Percentiles rank a stretch among this genome's conserved stretches.
These are phyloP conservation scores for Morpho achilles DNA, from an alignment of 2,888 invertebrate genomes.

Conservation along the genomic window DNA sequence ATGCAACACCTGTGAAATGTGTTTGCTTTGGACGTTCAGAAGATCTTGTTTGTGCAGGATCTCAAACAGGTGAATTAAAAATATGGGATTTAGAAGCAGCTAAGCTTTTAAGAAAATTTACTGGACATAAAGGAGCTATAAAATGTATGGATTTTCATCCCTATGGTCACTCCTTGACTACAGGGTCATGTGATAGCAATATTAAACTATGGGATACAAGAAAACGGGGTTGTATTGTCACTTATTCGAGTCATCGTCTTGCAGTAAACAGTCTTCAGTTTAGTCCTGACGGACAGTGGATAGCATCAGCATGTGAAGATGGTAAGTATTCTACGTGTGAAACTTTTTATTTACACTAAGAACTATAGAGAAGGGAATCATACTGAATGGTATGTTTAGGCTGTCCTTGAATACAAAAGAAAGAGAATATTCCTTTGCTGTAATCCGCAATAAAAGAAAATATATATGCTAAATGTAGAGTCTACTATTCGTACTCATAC, in stretches of 20 bases:
- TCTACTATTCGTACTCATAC: too few relatives aligned
- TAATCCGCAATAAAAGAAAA: too few relatives aligned
- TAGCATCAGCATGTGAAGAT: conserved; percentile 97
- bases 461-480: too few relatives aligned
- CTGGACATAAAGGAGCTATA: conserved; percentile 92
- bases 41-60: conserved; percentile 96
- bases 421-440: too few relatives aligned
- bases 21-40: conserved; percentile 97
- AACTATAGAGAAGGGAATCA: too few relatives aligned
- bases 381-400: too few relatives aligned
- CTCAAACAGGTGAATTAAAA: conserved; percentile 94
- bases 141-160: conserved; percentile 97
- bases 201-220: conserved; percentile 97
- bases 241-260: conserved; percentile 94
- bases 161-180: conserved; percentile 95
- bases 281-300: conserved; percentile 99
- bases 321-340: conserved; percentile 72
- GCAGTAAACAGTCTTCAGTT: conserved; percentile 96
- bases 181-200: conserved; percentile 94
- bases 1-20: conserved; percentile 95
- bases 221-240: conserved; percentile 95
- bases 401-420: too few relatives aligned
- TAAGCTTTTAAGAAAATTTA: conserved; percentile 93
- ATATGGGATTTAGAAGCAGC: conserved; percentile 98
- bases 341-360: too few relatives aligned